Conservation (phyloP, 1,140 invertebrate species). For the Rhagoletis pomonella region DNA sequence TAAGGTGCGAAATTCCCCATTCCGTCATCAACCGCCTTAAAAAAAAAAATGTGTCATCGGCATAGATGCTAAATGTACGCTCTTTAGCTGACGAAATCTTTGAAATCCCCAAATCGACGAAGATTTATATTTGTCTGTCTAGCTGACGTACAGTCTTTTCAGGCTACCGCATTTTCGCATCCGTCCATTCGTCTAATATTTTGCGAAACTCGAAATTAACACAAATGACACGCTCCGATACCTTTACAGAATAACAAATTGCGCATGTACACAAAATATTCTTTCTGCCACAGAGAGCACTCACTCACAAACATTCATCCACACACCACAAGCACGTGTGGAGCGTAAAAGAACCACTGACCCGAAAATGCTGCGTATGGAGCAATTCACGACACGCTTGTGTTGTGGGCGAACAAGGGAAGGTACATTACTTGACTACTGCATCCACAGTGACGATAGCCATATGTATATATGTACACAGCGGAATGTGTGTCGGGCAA, state of each 20-base stretch:
- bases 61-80: background rate
- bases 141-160: background rate
- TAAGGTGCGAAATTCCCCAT: no score
- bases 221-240: slow-evolving; percentile 49
- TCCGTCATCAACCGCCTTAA: background rate
- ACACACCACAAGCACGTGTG: background rate
- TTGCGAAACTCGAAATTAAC: slow-evolving; percentile 5
- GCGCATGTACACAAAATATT: slow-evolving; percentile 3
- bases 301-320: background rate
- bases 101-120: background rate
- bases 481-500: background rate
- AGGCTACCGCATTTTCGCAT: background rate
- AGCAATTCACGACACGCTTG: slow-evolving; percentile 52
- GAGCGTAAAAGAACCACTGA: slow-evolving; percentile 15
- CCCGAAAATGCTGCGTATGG: slow-evolving; percentile 3
- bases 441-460: no score
- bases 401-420: slow-evolving; percentile 41
- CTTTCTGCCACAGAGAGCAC: background rate
- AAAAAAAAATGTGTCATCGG: no score
- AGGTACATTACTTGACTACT: no score
- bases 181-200: background rate
- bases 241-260: slow-evolving; percentile 34
- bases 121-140: slow-evolving; percentile 4
- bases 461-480: background rate
- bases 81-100: background rate